Base-by-base conservation (phyloP, 2,888 invertebrate species). In the Pasiphila rectangulata region DNA sequence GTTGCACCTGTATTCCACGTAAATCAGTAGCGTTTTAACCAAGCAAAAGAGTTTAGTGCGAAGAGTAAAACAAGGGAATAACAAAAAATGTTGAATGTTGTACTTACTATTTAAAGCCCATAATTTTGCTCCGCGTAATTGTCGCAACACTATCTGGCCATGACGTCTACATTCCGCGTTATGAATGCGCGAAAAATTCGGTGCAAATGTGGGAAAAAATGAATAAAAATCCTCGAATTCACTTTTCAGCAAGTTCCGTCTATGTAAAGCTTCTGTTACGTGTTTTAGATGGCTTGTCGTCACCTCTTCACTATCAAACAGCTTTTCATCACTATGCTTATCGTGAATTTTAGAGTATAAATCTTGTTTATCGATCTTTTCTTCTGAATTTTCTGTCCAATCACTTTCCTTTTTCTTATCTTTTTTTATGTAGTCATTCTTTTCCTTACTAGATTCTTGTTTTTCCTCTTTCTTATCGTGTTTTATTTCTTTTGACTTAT, bases 51-150 rank as follows among this genome's bases (percentile, higher is more conserved):
- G n/a, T 4, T 17, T n/a, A n/a, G n/a, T n/a, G n/a, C n/a, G n/a
- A n/a, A n/a, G 5, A 32, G 17, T 16, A 4, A n/a, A 17, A 15
- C 16, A 32, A 5, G 32, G 2, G 6, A 32, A 19, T 10, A 32
- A n/a, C n/a, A 32, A 19, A 32, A 15, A 5, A 17, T 30, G 20
- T 29, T 44, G 1, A 44, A 39, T 45, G 38, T 20, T 13, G 32
- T 61, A 90, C 92, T 91, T 85, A 93, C 93, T 93, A 79, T 93
- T 93, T 59, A 94, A 75, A 46, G 93, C 93, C 94, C 94, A 94
- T 57, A 93, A 67, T 76, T 93, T 93, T 51, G 91, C 90, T 42
- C 92, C 92, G 19, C 92, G 90, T 64, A 94, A 75, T 75, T 94
- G 93, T 54, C 92, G 86, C 57, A 93, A 80, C 59, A 93, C 90